Conservation (phyloP, 2,797 vertebrate species). For the Ibycter americanus region DNA sequence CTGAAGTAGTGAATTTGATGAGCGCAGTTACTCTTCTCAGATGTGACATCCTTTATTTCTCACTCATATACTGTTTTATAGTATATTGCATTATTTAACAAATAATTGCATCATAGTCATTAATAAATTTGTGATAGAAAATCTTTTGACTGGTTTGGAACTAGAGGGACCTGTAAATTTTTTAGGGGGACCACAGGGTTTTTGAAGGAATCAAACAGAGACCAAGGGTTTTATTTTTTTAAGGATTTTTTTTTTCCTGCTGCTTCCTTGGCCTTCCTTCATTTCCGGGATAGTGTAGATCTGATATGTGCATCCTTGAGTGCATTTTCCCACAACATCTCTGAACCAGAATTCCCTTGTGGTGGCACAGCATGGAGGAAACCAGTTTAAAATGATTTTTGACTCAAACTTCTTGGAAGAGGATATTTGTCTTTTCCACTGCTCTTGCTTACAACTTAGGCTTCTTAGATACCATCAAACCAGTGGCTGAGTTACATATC, state of each 20-base stretch:
- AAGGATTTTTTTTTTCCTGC: not conserved
- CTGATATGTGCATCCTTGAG: not conserved
- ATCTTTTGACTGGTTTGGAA: not conserved
- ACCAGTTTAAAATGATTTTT: not conserved
- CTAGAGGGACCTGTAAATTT: not conserved
- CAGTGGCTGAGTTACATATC: not conserved
- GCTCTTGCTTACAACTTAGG: not conserved
- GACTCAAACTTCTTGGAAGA: not conserved
- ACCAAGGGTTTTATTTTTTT: not conserved
- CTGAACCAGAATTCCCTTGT: slow-evolving; percentile 1
- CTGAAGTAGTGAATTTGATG: not conserved
- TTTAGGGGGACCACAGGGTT: not conserved
- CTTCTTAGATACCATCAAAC: not conserved
- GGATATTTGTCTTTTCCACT: not conserved
- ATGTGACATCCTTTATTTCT: not conserved
- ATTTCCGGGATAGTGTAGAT: not conserved
- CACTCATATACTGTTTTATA: not conserved
- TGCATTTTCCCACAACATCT: not conserved
- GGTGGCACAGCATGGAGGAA: not conserved
- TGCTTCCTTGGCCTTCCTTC: not conserved
- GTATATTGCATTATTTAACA: not conserved
- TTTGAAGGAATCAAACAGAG: not conserved
- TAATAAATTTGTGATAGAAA: not conserved
- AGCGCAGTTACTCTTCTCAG: not conserved
- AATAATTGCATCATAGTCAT: not conserved